Conservation (phyloP, 2,113 vertebrate species). For the Aix galericulata region DNA sequence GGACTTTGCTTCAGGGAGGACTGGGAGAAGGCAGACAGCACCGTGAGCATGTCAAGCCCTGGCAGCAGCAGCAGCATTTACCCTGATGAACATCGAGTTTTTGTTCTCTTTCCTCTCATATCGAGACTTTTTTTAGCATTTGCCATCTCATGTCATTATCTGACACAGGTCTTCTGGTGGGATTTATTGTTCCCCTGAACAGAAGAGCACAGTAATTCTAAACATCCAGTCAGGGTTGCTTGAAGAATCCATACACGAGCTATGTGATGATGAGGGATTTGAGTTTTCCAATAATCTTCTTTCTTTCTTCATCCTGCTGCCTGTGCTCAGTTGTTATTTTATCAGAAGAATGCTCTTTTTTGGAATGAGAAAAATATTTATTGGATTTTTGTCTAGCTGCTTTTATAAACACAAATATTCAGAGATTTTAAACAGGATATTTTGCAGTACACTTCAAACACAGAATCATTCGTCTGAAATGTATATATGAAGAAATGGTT, state of each 20-base stretch:
- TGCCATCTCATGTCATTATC: neutral
- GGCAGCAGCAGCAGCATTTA: neutral
- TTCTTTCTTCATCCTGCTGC: neutral
- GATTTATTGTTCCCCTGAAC: neutral
- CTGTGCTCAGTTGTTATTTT: constrained; percentile 5
- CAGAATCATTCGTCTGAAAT: neutral
- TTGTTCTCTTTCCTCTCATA: neutral
- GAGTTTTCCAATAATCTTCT: neutral
- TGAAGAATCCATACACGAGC: neutral
- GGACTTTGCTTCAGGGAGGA: accelerated
- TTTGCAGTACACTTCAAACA: neutral
- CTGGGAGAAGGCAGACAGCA: neutral
- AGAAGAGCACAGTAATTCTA: neutral
- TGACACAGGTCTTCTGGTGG: accelerated
- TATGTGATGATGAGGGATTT: neutral
- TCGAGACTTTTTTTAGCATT: neutral
- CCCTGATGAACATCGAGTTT: neutral
- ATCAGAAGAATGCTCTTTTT: neutral
- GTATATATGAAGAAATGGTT: neutral
- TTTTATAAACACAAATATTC: neutral
- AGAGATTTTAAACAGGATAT: neutral
- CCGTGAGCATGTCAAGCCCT: neutral
- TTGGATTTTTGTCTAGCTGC: neutral
- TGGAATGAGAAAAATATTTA: neutral
- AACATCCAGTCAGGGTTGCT: neutral